Base-by-base conservation (phyloP, 2,113 vertebrate species). In the Stegastes partitus region DNA sequence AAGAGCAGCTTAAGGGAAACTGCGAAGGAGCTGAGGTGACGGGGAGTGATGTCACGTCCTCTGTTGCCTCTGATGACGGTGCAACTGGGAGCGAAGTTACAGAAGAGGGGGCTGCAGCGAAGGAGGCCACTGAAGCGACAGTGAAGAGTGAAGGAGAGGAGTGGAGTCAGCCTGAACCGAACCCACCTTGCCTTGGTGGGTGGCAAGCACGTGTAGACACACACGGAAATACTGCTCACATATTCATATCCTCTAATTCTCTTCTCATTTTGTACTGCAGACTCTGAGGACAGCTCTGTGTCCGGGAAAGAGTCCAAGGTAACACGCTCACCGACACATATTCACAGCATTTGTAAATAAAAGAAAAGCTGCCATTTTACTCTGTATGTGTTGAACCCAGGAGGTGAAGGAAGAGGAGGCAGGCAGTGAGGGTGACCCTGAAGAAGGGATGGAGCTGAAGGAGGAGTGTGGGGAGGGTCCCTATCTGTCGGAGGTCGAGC, bases 401-500 rank as follows among this genome's bases (percentile, higher is more conserved):
- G 97, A 98, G 88, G 94, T 96, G 74, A 98, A 99, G 58, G 97
- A 99, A 68, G 98, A 99, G 79, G 98, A 99, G 75, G 96, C 92
- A 18, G 96, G 96, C 77, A 99, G 98, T 69, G 98, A 99, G 79
- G 97, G 84, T 0, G 94, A 95, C 74, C 92, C 93, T 11, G 97
- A 97, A 45, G 99, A 98, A 91, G 92, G 96, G 68, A 97, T 98
- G 76, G 98, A 99, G 63, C 93, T 97, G 87, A 99, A 99, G 90
- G 95, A 99, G 95, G 95, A 99, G 94, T 93, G 97, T 89, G 94
- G 96, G 76, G 97, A 97, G 78, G 97, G 98, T 79, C 96, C 96
- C 2, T 99, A 99, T 82, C 94, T 99, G 42, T 99, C 98, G 0
- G 98, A 99, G 86, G 97, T 97, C 4, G 98, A 99, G 75, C 96